Percentiles rank a stretch among this genome's conserved stretches.
phyloP scores from a whole-genome alignment of 2,888 invertebrate genomes.

The Lacanobia wlatinum region DNA sequence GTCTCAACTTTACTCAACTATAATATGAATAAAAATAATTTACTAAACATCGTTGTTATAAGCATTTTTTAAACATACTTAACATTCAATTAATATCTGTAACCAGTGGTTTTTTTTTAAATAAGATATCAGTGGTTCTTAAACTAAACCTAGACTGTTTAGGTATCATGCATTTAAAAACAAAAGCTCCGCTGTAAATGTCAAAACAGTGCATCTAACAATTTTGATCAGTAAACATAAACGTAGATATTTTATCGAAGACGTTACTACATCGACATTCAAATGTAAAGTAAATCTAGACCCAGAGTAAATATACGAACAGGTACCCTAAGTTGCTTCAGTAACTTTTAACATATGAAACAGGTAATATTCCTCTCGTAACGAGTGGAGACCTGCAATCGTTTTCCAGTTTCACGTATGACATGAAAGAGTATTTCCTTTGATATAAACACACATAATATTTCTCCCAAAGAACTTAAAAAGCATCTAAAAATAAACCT shows the following conservation, averaged over 20 bases:
- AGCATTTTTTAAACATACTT: too few species aligned
- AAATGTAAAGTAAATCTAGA: constrained; percentile 15
- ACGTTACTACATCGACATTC: background rate
- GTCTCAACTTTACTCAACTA: background rate
- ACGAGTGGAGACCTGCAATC: constrained; percentile 21
- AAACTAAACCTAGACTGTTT: too few species aligned
- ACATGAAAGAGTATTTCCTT: constrained; percentile 16
- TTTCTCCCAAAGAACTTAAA: background rate
- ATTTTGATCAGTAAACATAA: constrained; percentile 22
- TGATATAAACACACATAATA: constrained; percentile 30
- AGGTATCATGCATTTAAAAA: background rate
- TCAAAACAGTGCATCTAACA: constrained; percentile 1
- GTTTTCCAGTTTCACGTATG: constrained; percentile 11
- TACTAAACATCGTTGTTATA: too few species aligned
- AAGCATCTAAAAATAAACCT: constrained; percentile 51
- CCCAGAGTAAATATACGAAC: constrained; percentile 12
- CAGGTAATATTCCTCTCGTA: constrained; percentile 27
- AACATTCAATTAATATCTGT: too few species aligned
- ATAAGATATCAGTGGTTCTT: too few species aligned
- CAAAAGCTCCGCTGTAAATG: background rate
- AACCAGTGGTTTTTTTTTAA: too few species aligned
- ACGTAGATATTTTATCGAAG: constrained; percentile 12
- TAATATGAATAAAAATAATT: too few species aligned
- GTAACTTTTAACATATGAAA: constrained; percentile 43
- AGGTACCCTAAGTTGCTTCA: constrained; percentile 7